Percentiles rank a stretch among this genome's conserved stretches.
Evolutionary conservation across 2,888 invertebrate species (phyloP).

Genomic region (Xylota segnis): DNA sequence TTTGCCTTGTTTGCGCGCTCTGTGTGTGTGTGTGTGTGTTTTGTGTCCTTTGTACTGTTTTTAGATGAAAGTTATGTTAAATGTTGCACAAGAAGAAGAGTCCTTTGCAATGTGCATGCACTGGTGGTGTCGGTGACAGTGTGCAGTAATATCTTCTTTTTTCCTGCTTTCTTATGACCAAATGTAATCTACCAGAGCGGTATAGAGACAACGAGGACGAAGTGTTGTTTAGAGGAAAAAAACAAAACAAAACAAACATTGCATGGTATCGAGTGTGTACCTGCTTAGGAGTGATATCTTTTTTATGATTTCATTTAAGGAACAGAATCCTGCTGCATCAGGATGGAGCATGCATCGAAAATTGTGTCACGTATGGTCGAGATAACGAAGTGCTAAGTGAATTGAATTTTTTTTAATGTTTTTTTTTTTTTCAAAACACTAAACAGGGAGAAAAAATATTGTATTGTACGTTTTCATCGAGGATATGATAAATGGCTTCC

Average conservation of each 20-base stretch:
- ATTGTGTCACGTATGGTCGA: constrained; percentile 48
- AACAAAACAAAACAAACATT: constrained; percentile 1
- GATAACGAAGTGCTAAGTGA: constrained; percentile 69
- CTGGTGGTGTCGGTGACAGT: constrained; percentile 16
- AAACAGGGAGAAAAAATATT: no score
- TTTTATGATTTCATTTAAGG: constrained; percentile 53
- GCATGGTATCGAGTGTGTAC: constrained; percentile 49
- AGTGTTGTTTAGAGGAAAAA: constrained; percentile 38
- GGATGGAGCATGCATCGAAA: constrained; percentile 4
- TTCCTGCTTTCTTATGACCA: constrained; percentile 42
- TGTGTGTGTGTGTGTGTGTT: no score
- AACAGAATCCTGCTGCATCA: background rate
- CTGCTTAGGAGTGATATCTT: constrained; percentile 50
- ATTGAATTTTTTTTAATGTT: constrained; percentile 39
- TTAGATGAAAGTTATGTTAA: constrained; percentile 73
- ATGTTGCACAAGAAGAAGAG: constrained; percentile 65
- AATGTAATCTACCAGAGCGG: constrained; percentile 63
- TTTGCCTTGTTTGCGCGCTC: constrained; percentile 9
- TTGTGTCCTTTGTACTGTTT: constrained; percentile 28
- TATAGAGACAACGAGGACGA: constrained; percentile 1
- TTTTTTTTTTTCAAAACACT: constrained; percentile 20
- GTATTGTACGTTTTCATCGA: background rate
- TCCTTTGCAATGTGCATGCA: background rate
- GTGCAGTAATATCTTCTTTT: constrained; percentile 39
- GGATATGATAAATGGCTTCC: background rate